Percentiles rank a stretch among this genome's conserved stretches.
These are phyloP conservation scores for Cirrhinus molitorella DNA, from an alignment of 2,797 vertebrate genomes.

Conservation along the genomic window DNA sequence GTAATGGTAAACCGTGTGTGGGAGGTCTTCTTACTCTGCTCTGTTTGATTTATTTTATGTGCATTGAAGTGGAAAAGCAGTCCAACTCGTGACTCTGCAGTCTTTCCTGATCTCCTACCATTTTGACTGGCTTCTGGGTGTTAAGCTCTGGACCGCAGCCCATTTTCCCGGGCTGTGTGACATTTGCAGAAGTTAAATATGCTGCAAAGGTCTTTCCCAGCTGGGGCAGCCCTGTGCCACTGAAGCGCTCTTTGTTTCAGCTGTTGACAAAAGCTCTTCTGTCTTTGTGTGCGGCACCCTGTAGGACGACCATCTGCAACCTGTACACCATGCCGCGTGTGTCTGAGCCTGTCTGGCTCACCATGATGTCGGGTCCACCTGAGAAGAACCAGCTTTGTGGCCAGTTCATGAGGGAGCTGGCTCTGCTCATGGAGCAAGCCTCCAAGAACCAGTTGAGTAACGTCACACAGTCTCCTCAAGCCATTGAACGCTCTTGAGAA, in stretches of 20 bases:
- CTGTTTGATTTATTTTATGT: not conserved
- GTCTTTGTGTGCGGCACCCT: slow-evolving; percentile 47
- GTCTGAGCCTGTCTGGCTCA: slow-evolving; percentile 96
- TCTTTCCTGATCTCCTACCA: slow-evolving; percentile 59
- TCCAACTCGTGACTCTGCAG: not conserved
- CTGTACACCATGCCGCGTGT: slow-evolving; percentile 98
- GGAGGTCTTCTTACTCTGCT: not conserved
- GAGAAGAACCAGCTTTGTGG: slow-evolving; percentile 97
- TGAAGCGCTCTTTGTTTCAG: slow-evolving; percentile 70
- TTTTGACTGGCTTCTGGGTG: slow-evolving; percentile 53
- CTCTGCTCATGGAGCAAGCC: slow-evolving; percentile 94
- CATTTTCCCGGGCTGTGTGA: slow-evolving; percentile 68
- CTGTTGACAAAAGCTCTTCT: slow-evolving; percentile 73
- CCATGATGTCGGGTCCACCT: slow-evolving; percentile 95
- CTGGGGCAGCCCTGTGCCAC: slow-evolving; percentile 61
- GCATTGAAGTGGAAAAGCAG: not conserved
- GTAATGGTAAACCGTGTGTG: not conserved
- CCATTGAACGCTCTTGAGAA: not conserved
- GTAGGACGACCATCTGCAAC: slow-evolving; percentile 94
- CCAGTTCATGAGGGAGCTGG: slow-evolving; percentile 96
- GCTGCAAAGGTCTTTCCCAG: slow-evolving; percentile 71
- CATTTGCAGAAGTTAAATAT: slow-evolving; percentile 65
- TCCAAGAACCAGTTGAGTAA: slow-evolving; percentile 96
- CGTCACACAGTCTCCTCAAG: not conserved
- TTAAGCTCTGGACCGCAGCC: slow-evolving; percentile 70